These are phyloP conservation scores for Globia sparganii DNA, from an alignment of 2,888 invertebrate species.

Conservation along the genomic window DNA sequence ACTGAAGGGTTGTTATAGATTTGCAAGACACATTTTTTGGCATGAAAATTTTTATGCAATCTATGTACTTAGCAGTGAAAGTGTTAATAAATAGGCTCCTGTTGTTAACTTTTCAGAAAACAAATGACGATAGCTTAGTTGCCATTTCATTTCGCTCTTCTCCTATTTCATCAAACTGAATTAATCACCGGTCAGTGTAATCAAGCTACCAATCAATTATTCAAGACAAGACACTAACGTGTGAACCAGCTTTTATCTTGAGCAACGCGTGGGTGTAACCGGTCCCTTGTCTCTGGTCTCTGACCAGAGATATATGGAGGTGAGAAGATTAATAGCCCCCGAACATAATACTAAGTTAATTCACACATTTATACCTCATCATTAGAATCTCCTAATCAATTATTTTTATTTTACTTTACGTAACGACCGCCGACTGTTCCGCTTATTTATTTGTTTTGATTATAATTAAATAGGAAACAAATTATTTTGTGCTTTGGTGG, in stretches of 20 bases:
- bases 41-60: no score
- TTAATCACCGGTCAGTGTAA: slow-evolving; percentile 10
- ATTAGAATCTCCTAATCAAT: slow-evolving; percentile 61
- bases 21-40: no score
- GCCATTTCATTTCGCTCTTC: neutral
- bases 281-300: slow-evolving; percentile 34
- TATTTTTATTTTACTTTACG: slow-evolving; percentile 56
- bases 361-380: slow-evolving; percentile 68
- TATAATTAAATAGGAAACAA: slow-evolving; percentile 52
- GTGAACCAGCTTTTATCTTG: slow-evolving; percentile 28
- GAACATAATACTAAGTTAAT: slow-evolving; percentile 70
- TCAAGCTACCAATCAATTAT: slow-evolving; percentile 6
- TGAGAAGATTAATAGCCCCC: slow-evolving; percentile 68
- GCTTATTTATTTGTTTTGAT: slow-evolving; percentile 62
- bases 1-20: no score
- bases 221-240: neutral
- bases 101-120: neutral
- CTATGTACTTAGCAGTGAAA: no score
- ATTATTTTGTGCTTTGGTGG: slow-evolving; percentile 47
- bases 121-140: neutral
- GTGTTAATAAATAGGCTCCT: no score
- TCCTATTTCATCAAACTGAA: neutral
- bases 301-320: slow-evolving; percentile 51
- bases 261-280: slow-evolving; percentile 38
- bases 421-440: slow-evolving; percentile 56